Percentiles rank a stretch among this genome's conserved stretches.
These are phyloP conservation scores for Pachydiplax longipennis DNA, from an alignment of 2,888 invertebrate species.

Conservation along the genomic window DNA sequence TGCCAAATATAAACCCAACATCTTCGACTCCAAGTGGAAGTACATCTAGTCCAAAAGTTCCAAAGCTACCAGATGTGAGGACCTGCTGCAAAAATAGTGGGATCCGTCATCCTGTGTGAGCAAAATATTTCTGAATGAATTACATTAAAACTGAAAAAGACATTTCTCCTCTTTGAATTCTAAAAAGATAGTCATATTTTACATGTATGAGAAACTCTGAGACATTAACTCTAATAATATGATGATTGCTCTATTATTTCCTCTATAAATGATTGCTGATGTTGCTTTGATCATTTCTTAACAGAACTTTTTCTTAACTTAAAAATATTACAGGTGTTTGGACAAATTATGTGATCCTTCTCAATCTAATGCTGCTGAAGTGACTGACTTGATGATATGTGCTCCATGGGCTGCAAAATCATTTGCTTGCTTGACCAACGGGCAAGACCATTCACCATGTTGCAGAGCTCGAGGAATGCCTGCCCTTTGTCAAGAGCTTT, in stretches of 20 bases:
- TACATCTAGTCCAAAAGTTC: constrained; percentile 61
- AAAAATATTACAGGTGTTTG: constrained; percentile 64
- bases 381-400: constrained; percentile 87
- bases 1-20: constrained; percentile 68
- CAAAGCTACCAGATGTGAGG: constrained; percentile 77
- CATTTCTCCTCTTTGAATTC: background rate
- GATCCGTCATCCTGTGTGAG: constrained; percentile 71
- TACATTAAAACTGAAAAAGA: background rate
- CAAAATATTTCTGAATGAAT: background rate
- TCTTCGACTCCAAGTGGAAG: constrained; percentile 57
- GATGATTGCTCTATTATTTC: no score
- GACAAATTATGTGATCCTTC: constrained; percentile 82
- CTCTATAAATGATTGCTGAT: no score
- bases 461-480: constrained; percentile 79
- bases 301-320: background rate
- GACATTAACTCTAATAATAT: no score
- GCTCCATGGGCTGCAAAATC: constrained; percentile 86
- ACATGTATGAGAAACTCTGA: no score
- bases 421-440: constrained; percentile 80
- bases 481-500: constrained; percentile 75
- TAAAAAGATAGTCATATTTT: background rate
- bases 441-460: constrained; percentile 82
- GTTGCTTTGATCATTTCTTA: background rate
- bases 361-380: constrained; percentile 64
- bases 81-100: constrained; percentile 76